A percentile compares a stretch with the other conserved stretches of the same genome.
Evolutionary conservation across 2,113 vertebrate species (phyloP).

Genomic region (Clupea harengus): DNA sequence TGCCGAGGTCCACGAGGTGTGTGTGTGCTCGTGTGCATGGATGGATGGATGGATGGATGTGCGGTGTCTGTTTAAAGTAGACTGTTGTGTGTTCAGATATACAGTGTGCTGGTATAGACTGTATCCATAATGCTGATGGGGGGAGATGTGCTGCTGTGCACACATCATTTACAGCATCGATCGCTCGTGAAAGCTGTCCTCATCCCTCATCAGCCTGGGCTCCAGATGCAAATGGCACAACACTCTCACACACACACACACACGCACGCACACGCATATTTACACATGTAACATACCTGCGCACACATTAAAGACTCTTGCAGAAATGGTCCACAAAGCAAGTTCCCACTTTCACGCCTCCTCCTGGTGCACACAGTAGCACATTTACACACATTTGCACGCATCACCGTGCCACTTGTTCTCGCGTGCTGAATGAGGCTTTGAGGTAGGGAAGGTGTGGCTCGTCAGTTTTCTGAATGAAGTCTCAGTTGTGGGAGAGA

Average conservation of each 20-base stretch:
- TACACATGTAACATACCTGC: neutral
- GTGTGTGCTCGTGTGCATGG: neutral
- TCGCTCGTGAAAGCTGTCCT: neutral
- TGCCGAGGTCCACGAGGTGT: neutral
- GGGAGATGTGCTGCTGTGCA: neutral
- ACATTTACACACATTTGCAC: slow-evolving; percentile 6
- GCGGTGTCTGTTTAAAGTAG: neutral
- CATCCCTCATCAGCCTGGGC: neutral
- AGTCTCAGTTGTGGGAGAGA: slow-evolving; percentile 12
- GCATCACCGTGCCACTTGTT: slow-evolving; percentile 14
- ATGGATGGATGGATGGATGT: neutral
- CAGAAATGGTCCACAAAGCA: neutral
- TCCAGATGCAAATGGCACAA: neutral
- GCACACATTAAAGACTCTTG: neutral
- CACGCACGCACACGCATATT: neutral
- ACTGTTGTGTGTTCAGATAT: neutral
- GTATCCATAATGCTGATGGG: neutral
- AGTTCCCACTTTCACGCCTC: neutral
- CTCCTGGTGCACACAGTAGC: neutral
- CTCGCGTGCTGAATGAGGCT: slow-evolving; percentile 47
- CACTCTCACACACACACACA: neutral
- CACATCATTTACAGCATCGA: neutral
- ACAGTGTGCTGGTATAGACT: neutral
- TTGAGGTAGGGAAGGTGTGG: slow-evolving; percentile 42
- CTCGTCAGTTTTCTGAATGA: slow-evolving; percentile 38